Percentiles rank a stretch among this genome's conserved stretches.
Conservation (phyloP, 2,797 vertebrate genomes). For the Pangasius krempfi region DNA sequence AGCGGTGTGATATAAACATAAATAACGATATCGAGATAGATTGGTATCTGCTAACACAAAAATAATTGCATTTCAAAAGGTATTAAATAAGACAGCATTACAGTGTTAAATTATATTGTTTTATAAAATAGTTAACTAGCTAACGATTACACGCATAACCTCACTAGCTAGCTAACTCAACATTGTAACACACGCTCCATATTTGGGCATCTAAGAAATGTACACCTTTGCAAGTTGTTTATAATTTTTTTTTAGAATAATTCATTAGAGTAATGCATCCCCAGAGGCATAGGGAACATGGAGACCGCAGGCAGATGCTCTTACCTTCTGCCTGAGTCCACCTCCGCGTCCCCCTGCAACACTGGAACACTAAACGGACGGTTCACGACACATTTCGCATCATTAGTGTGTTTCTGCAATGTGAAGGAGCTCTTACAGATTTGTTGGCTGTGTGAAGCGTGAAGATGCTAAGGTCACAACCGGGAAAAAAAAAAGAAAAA, state of each 20-base stretch:
- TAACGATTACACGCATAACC: background rate
- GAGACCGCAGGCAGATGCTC: constrained; percentile 14
- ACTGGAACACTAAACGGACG: background rate
- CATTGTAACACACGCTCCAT: background rate
- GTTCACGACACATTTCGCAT: background rate
- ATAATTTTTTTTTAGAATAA: constrained; percentile 4
- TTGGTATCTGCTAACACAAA: background rate
- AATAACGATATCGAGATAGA: background rate
- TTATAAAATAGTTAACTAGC: background rate
- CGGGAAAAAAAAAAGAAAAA: background rate
- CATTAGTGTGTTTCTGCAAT: background rate
- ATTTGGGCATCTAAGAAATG: constrained; percentile 50
- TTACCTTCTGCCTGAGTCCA: background rate
- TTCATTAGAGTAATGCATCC: constrained; percentile 8
- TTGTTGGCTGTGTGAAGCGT: background rate
- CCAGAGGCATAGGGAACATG: constrained; percentile 3
- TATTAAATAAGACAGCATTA: background rate
- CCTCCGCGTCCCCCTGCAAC: background rate
- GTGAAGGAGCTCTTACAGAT: background rate
- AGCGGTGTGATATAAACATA: background rate
- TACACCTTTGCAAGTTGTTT: constrained; percentile 20
- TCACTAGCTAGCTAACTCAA: background rate
- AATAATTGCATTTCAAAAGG: background rate
- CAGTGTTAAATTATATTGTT: background rate
- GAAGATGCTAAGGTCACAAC: background rate